Percentiles rank a stretch among this genome's conserved stretches.
Evolutionary conservation across 35 echinoderm and acorn worm species (phyloP).

Genomic region (Patiria miniata): DNA sequence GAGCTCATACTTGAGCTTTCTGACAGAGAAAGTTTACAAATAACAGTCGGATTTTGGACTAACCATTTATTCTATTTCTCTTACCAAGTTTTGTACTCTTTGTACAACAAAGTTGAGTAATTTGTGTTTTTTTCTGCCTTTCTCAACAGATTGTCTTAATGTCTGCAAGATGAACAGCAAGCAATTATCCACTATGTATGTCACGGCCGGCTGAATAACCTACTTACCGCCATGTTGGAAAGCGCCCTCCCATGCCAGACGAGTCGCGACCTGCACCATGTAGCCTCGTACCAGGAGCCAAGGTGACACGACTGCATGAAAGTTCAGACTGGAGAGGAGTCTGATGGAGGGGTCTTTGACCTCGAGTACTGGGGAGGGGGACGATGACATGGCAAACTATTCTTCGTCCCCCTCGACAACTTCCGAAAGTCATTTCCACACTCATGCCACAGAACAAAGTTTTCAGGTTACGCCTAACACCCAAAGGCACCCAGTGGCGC

Average conservation of each 20-base stretch:
- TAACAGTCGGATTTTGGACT: too few relatives aligned
- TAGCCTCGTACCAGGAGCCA: neutral
- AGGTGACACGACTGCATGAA: neutral
- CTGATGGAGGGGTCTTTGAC: slow-evolving; percentile 3
- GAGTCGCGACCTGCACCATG: neutral
- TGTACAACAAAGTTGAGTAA: too few relatives aligned
- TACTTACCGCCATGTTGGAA: neutral
- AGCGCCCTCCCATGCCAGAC: neutral
- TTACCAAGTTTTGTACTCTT: too few relatives aligned
- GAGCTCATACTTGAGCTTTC: too few relatives aligned
- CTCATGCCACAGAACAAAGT: too few relatives aligned
- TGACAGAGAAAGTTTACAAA: too few relatives aligned
- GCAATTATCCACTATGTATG: neutral
- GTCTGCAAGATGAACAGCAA: too few relatives aligned
- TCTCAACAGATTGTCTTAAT: too few relatives aligned
- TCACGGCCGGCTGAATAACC: neutral
- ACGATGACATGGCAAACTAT: neutral
- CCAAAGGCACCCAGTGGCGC: neutral
- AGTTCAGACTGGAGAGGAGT: neutral
- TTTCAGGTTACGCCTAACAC: neutral
- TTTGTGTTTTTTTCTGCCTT: too few relatives aligned
- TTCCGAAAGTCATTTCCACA: neutral
- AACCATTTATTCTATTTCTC: too few relatives aligned
- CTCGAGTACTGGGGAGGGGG: neutral
- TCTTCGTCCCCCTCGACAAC: neutral